These are phyloP conservation scores for Paraescarpia echinospica DNA, from an alignment of 1,140 invertebrate genomes.

Conservation along the genomic window DNA sequence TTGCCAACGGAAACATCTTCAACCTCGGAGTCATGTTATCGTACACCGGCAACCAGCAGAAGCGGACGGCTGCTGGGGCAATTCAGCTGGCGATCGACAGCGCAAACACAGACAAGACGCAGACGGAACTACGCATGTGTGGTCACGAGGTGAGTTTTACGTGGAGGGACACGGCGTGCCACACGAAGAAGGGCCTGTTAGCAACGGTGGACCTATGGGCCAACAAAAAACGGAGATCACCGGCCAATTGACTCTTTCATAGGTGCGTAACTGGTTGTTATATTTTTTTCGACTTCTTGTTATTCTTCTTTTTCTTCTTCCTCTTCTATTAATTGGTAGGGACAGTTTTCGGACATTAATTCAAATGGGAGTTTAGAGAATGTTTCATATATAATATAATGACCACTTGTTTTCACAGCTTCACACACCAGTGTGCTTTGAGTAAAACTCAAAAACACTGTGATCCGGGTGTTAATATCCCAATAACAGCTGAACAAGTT, in stretches of 20 bases:
- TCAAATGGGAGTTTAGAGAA: too few relatives aligned
- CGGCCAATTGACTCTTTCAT: not conserved
- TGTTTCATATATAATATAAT: too few relatives aligned
- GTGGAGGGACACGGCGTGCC: slow-evolving; percentile 3
- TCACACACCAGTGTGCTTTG: too few relatives aligned
- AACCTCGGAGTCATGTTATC: not conserved
- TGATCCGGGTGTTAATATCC: too few relatives aligned
- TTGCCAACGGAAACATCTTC: not conserved
- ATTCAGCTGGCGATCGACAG: not conserved
- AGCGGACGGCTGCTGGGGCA: slow-evolving; percentile 3
- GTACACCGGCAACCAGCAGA: not conserved
- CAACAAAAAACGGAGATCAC: not conserved
- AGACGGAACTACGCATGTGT: not conserved
- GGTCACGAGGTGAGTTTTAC: not conserved
- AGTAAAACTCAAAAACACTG: too few relatives aligned
- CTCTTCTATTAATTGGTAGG: too few relatives aligned
- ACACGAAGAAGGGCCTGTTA: not conserved
- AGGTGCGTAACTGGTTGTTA: not conserved
- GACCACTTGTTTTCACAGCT: too few relatives aligned
- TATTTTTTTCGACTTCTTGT: too few relatives aligned
- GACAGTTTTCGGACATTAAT: too few relatives aligned
- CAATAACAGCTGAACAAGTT: too few relatives aligned
- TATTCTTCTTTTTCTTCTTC: too few relatives aligned
- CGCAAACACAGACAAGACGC: slow-evolving; percentile 2
- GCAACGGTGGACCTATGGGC: not conserved